Evolutionary conservation across 2,888 invertebrate genomes (phyloP).

Genomic region (Cheilosia vulpina): DNA sequence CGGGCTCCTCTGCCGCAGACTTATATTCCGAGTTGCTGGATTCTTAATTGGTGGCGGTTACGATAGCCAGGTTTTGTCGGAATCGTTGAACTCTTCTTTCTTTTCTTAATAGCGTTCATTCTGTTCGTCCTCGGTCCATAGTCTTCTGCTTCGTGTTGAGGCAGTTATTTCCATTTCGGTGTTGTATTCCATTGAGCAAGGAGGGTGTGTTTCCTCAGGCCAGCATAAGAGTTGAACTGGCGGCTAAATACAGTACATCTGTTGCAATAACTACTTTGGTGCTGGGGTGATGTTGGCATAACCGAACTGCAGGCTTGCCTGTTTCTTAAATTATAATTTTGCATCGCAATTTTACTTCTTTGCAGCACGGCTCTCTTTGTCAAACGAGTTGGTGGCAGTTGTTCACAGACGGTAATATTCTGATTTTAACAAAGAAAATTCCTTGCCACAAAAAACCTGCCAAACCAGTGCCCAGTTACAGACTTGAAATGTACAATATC

Average conservation of each 20-base stretch:
- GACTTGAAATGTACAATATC: too few species aligned
- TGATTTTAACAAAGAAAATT: too few species aligned
- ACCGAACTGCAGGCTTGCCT: not conserved
- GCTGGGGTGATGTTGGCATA: constrained; percentile 3
- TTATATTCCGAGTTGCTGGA: not conserved
- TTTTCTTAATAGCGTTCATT: constrained; percentile 1
- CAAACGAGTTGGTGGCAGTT: too few species aligned
- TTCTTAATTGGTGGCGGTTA: not conserved
- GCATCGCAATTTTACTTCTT: not conserved
- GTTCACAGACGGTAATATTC: too few species aligned
- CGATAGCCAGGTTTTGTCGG: not conserved
- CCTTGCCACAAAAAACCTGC: too few species aligned
- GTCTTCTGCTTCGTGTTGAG: not conserved
- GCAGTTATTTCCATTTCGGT: not conserved
- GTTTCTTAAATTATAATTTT: not conserved
- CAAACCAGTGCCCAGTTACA: too few species aligned
- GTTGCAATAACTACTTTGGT: not conserved
- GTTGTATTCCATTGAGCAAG: not conserved
- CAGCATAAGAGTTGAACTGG: not conserved
- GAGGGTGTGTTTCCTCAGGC: not conserved
- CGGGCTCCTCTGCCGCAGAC: not conserved
- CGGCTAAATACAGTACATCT: not conserved
- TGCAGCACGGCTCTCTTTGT: not conserved
- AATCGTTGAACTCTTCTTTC: not conserved
- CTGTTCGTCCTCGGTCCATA: not conserved